A percentile compares a stretch with the other conserved stretches of the same genome.
These are phyloP conservation scores for Lasioglossum calceatum DNA, from an alignment of 2,888 invertebrate species.

Conservation along the genomic window DNA sequence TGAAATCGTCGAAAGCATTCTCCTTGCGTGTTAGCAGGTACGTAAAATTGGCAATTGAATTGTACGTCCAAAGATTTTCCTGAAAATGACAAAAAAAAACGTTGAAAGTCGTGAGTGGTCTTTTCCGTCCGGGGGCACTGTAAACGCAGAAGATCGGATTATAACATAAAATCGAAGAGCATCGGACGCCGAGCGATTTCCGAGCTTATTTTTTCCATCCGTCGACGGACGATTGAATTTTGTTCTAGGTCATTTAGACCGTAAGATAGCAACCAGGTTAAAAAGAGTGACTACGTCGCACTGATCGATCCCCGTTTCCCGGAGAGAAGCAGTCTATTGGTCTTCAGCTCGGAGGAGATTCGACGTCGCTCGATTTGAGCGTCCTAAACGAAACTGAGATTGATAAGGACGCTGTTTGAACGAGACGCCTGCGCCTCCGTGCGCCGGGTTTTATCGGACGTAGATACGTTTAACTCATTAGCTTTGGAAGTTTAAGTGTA, in stretches of 20 bases:
- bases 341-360: slow-evolving; percentile 18
- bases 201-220: background rate
- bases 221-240: background rate
- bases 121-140: background rate
- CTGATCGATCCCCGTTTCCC: slow-evolving; percentile 47
- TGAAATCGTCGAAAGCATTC: too few relatives aligned
- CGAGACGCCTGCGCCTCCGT: slow-evolving; percentile 17
- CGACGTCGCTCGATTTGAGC: slow-evolving; percentile 33
- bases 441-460: slow-evolving; percentile 44
- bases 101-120: background rate
- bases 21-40: too few relatives aligned
- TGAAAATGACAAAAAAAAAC: background rate
- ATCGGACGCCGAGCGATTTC: background rate
- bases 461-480: slow-evolving; percentile 52
- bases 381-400: slow-evolving; percentile 28
- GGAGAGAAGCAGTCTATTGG: slow-evolving; percentile 24
- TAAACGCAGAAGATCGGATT: background rate
- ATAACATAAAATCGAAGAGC: background rate
- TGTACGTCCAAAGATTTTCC: background rate
- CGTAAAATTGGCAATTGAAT: too few relatives aligned
- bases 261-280: slow-evolving; percentile 3
- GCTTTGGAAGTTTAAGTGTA: slow-evolving; percentile 43
- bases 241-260: background rate
- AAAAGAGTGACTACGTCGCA: background rate
- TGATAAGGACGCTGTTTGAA: slow-evolving; percentile 45